Evolutionary conservation across 2,113 vertebrate species (phyloP), one percentile per base, ranked within the genome.

Genomic region (Odocoileus hemionus): DNA sequence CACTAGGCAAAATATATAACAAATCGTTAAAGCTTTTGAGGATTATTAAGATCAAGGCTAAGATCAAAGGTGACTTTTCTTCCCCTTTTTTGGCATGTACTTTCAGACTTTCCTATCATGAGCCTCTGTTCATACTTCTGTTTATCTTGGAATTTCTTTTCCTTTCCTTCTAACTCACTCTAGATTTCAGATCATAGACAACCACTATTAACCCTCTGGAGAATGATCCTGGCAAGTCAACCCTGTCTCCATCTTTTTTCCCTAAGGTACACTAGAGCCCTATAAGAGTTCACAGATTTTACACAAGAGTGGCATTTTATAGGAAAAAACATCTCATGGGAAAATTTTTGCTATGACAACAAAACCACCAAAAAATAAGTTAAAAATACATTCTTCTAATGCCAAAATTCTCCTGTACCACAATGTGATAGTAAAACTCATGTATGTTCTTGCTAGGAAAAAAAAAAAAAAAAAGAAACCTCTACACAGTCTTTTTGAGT

Each of bases 81-180:
- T 76, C 30, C 30, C 33, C 33, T 33, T 88, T 67, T 92, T 82
- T 30, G 28, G 2, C 6, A 74, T 78, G 6, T 79, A 52, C 10
- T 84, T 87, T 67, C 70, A 57, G 86, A 61, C 45, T 86, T 88
- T 93, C 25, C 61, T 92, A 8, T 80, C 50, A 43, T 33, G 11
- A 76, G 87, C 39, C 17, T 93, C 33, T 50, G 33, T 67, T 70
- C 17, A 45, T 13, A 33, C 33, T 94, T 92, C 83, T 47, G 55
- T 95, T 82, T 95, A 83, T 91, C 89, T 94, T 90, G 26, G 33
- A 50, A 76, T 91, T 95, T 84, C 43, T 92, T 26, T 57, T 87
- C n/a, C 39, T 90, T 87, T 92, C 61, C 43, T 79, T 70, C 19
- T 86, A 90, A 96, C 4, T 54, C 17, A 50, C 26, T 61, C n/a